These are phyloP conservation scores for Dromococcyx pavoninus DNA, from an alignment of 2,797 vertebrate species.

Conservation along the genomic window DNA sequence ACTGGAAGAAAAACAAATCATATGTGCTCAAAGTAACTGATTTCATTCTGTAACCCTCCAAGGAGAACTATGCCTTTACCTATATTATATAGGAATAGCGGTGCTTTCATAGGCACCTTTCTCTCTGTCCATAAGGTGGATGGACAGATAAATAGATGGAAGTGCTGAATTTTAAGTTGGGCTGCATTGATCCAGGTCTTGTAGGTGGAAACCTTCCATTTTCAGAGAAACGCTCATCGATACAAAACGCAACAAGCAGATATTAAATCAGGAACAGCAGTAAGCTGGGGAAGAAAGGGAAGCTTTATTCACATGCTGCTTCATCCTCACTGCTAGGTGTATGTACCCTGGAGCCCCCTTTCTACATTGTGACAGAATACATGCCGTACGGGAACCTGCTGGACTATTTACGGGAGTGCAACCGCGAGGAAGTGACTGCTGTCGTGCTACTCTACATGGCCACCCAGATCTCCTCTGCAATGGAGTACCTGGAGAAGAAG, in stretches of 20 bases:
- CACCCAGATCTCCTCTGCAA: slow-evolving; percentile 98
- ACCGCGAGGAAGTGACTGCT: slow-evolving; percentile 92
- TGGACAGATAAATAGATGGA: neutral
- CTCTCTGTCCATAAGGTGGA: neutral
- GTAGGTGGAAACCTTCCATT: neutral
- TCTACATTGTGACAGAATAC: slow-evolving; percentile 98
- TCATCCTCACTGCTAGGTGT: slow-evolving; percentile 80
- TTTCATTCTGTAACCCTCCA: neutral
- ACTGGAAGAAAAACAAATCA: neutral
- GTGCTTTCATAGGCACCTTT: neutral
- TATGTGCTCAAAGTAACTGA: neutral
- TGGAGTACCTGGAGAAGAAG: slow-evolving; percentile 99
- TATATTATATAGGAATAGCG: neutral
- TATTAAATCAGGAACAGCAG: neutral
- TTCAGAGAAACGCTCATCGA: neutral
- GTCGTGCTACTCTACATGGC: slow-evolving; percentile 99
- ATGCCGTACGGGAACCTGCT: slow-evolving; percentile 98
- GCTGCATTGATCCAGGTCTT: neutral
- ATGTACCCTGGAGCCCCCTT: slow-evolving; percentile 96
- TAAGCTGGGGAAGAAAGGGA: neutral
- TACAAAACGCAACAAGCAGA: neutral
- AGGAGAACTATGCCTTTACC: neutral
- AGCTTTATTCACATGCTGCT: neutral
- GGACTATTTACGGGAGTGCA: slow-evolving; percentile 96
- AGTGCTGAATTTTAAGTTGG: neutral